A percentile compares a stretch with the other conserved stretches of the same genome.
phyloP scores from a whole-genome alignment of 1,140 invertebrate genomes.

The Coelopa frigida region DNA sequence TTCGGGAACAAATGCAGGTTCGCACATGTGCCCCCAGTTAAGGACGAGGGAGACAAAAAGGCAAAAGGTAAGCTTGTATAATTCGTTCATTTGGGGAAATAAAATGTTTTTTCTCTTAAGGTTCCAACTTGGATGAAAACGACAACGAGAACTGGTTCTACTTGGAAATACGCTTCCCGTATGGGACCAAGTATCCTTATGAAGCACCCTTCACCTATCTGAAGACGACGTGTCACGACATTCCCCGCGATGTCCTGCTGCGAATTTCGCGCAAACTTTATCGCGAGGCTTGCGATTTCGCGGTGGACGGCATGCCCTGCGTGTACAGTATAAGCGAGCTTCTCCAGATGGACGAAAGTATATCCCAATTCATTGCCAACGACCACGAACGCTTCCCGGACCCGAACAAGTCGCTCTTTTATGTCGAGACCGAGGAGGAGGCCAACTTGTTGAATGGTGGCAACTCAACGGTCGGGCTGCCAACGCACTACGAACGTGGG shows the following conservation, averaged over 20 bases:
- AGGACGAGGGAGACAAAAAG: constrained; percentile 31
- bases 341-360: constrained; percentile 60
- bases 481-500: constrained; percentile 56
- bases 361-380: constrained; percentile 53
- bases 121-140: constrained; percentile 27
- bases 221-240: constrained; percentile 51
- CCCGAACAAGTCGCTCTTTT: constrained; percentile 33
- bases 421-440: constrained; percentile 18
- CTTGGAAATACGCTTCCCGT: constrained; percentile 66
- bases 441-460: not conserved
- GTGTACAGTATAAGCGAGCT: constrained; percentile 63
- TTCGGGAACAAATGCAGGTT: constrained; percentile 65
- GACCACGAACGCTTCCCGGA: constrained; percentile 52
- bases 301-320: constrained; percentile 58
- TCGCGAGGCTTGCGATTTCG: constrained; percentile 55
- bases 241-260: constrained; percentile 55
- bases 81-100: no score
- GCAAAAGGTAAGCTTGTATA: constrained; percentile 4
- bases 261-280: constrained; percentile 56
- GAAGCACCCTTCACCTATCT: constrained; percentile 62
- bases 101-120: not conserved
- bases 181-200: constrained; percentile 61
- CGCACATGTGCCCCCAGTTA: constrained; percentile 53
- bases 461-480: constrained; percentile 20
- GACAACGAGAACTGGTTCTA: constrained; percentile 47